Base-by-base conservation (phyloP, 1,140 invertebrate genomes). In the Drosophila jambulina region DNA sequence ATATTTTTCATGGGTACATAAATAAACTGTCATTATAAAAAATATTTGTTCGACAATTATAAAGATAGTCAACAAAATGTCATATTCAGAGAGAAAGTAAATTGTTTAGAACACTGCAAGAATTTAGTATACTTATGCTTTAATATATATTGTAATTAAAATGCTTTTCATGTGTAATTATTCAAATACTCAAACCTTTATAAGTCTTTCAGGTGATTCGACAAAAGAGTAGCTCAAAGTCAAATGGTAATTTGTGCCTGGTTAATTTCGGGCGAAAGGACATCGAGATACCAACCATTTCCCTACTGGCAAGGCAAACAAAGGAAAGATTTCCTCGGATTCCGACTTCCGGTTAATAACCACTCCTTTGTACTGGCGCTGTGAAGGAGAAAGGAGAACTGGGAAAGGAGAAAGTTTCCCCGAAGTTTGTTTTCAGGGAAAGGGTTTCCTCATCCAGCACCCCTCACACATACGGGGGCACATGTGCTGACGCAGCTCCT, bases 401-500 rank as follows among this genome's bases (percentile, higher is more conserved):
- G 46, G n/a, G 46, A 72, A 85, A 68, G 59, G 48, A 51, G 48
- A 77, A 84, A 68, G 68, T 69, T 80, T 79, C 42, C 36, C 63
- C 32, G 43, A 82, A 82, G 53, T 82, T 80, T 78, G 46, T 75
- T 71, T 78, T 51, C 49, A 56, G 25, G 21, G 45, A 59, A 80
- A 80, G 70, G 57, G 61, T 57, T 57, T 67, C 34, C 34, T n/a
- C 67, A 43, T 45, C 36, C 25, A 46, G 32, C 6, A n/a, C 25
- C 19, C 58, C 64, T 40, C 38, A 8, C 38, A 17, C 43, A 48
- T 40, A 46, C 45, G 34, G 23, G 17, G 27, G 29, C 17, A 49
- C 34, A 51, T 42, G 19, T 84, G 81, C 81, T 84, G 81, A 84
- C 81, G 45, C 77, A 84, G 81, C 81, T 76, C 53, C 56, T 72